These are phyloP conservation scores for Nannobrachium achirus DNA, from an alignment of 2,113 vertebrate genomes.

Conservation along the genomic window DNA sequence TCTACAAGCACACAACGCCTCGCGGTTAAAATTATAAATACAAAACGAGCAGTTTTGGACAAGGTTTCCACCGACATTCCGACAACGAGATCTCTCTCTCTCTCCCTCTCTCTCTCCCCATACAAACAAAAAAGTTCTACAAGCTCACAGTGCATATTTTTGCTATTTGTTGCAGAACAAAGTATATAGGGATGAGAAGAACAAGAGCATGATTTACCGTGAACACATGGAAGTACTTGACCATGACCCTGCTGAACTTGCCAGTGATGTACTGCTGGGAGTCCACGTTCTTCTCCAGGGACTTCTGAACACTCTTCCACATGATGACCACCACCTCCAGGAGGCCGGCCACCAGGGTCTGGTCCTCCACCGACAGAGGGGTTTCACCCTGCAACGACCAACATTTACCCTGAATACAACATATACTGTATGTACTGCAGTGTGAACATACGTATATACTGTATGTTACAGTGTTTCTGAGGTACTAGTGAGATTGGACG, in stretches of 20 bases:
- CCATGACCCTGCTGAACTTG: slow-evolving; percentile 89
- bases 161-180: not conserved
- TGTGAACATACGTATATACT: too few relatives aligned
- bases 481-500: too few relatives aligned
- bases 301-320: slow-evolving; percentile 89
- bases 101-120: too few relatives aligned
- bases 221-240: slow-evolving; percentile 89
- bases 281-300: slow-evolving; percentile 84
- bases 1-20: too few relatives aligned
- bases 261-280: slow-evolving; percentile 80
- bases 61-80: too few relatives aligned
- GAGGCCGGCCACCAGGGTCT: slow-evolving; percentile 82
- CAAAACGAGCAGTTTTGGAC: too few relatives aligned
- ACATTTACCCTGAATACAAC: not conserved
- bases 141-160: too few relatives aligned
- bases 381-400: slow-evolving; percentile 73
- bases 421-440: not conserved
- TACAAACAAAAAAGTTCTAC: too few relatives aligned
- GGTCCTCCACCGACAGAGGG: slow-evolving; percentile 79
- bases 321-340: slow-evolving; percentile 91
- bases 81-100: too few relatives aligned
- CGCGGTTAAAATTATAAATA: too few relatives aligned
- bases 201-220: slow-evolving; percentile 75
- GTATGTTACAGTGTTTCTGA: too few relatives aligned
- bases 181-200: not conserved